These are phyloP conservation scores for Coturnix japonica DNA, from an alignment of 2,113 vertebrate species.

Conservation along the genomic window DNA sequence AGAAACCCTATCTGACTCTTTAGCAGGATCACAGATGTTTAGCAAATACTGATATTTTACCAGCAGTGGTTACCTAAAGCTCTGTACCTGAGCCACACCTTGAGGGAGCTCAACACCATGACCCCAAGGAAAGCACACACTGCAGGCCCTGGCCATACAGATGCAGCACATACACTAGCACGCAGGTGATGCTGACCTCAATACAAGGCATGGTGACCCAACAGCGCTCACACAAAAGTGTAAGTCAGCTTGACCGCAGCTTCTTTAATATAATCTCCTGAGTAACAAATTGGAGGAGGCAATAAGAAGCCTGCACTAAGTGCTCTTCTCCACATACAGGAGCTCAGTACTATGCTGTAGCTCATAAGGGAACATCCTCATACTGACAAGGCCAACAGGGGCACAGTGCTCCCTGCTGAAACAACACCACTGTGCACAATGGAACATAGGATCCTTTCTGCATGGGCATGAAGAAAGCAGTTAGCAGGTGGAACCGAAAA, in stretches of 20 bases:
- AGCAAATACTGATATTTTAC: background rate
- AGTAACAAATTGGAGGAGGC: background rate
- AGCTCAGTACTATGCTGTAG: background rate
- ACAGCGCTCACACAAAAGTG: background rate
- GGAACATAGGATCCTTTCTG: background rate
- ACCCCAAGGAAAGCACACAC: background rate
- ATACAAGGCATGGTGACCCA: background rate
- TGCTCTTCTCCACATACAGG: background rate
- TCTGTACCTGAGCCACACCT: background rate
- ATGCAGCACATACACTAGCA: accelerated
- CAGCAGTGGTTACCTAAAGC: background rate
- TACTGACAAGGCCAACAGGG: background rate
- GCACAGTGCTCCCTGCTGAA: background rate
- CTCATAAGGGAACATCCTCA: background rate
- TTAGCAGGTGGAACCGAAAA: background rate
- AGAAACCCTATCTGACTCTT: background rate
- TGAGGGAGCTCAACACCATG: background rate
- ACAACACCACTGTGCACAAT: accelerated
- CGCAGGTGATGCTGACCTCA: background rate
- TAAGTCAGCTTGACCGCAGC: background rate
- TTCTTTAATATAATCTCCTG: background rate
- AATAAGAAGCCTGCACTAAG: background rate
- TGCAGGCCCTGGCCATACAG: background rate
- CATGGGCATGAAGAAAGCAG: background rate
- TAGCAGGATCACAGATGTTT: background rate